These are phyloP conservation scores for Tyto alba DNA, from an alignment of 2,113 vertebrate species.

Conservation along the genomic window DNA sequence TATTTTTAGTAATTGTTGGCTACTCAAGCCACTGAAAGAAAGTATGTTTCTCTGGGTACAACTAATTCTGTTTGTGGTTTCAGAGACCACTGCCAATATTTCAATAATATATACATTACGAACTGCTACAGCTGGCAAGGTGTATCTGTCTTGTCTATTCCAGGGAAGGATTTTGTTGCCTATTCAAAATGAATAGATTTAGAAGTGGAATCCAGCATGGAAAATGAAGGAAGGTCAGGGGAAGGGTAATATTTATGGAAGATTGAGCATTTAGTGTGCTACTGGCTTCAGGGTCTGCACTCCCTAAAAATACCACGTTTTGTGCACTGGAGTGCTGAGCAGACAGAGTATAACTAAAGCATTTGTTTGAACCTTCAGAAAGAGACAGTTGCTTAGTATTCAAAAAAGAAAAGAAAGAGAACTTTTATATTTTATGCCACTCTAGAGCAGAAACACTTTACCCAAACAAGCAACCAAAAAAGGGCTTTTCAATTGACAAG, in stretches of 20 bases:
- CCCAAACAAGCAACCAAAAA: not conserved
- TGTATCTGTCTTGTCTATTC: constrained; percentile 34
- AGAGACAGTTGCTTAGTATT: not conserved
- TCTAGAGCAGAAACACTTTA: not conserved
- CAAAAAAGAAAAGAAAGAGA: not conserved
- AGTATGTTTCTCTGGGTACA: constrained; percentile 59
- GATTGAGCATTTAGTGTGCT: constrained; percentile 49
- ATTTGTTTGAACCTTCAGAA: not conserved
- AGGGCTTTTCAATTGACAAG: not conserved
- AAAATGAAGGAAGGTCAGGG: constrained; percentile 67
- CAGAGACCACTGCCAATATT: constrained; percentile 25
- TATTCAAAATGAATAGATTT: constrained; percentile 62
- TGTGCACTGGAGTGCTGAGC: constrained; percentile 26
- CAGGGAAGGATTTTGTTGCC: constrained; percentile 59
- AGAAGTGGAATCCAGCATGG: constrained; percentile 65
- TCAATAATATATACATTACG: constrained; percentile 47
- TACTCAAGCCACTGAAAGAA: constrained; percentile 48
- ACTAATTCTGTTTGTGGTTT: constrained; percentile 53
- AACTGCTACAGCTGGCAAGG: constrained; percentile 69
- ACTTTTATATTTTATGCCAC: not conserved
- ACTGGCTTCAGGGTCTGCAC: constrained; percentile 31
- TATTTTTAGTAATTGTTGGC: constrained; percentile 58
- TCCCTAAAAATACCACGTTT: constrained; percentile 21
- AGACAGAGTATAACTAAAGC: not conserved
- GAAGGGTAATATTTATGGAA: constrained; percentile 64